Base-by-base conservation (phyloP, 2,113 vertebrate genomes). In the Grammomys surdaster region DNA sequence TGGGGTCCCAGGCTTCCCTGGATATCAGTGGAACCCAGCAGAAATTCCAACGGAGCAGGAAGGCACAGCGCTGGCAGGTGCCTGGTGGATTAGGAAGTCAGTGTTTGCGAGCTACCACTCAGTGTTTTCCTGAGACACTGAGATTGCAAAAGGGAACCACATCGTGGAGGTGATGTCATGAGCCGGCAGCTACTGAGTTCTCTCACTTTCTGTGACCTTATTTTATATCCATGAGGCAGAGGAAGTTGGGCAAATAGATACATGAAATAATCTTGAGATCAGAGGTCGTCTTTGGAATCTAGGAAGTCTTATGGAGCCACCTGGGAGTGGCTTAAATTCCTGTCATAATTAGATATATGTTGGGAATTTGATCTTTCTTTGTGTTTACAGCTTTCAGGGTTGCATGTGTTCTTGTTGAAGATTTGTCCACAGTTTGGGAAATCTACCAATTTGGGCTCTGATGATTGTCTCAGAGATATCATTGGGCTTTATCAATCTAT, bases 321-420 rank as follows among this genome's bases (percentile, higher is more conserved):
- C 10, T 43, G 28, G 24, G 36, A 89, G 75, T 48, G 46, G 7
- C 46, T 48, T 48, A 48, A 48, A 48, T 8, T 60, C 72, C 33
- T 36, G 3, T 73, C 72, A 48, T 91, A 78, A 91, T 72, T 91
- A 89, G 26, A 80, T 40, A 89, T 56, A 93, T 43, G 76, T 69
- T n/a, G 11, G 88, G 96, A 54, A 13, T 56, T 19, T 26, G 26
- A 60, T 69, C n/a, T 72, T 56, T 58, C 75, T 86, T 63, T 89
- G 22, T 86, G 75, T 22, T 77, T 54, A 56, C 19, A 82, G 40
- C 17, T 87, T 93, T 77, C 60, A 65, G 65, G 12, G 36, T 31
- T 85, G 3, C 19, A 31, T 70, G 94, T 70, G 12, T 84, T 91
- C 56, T 85, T 94, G 36, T 67, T 87, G 92, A 90, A 95, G 67